Conservation (phyloP, 2,888 invertebrate species). For the Chrysopilus asiliformis region DNA sequence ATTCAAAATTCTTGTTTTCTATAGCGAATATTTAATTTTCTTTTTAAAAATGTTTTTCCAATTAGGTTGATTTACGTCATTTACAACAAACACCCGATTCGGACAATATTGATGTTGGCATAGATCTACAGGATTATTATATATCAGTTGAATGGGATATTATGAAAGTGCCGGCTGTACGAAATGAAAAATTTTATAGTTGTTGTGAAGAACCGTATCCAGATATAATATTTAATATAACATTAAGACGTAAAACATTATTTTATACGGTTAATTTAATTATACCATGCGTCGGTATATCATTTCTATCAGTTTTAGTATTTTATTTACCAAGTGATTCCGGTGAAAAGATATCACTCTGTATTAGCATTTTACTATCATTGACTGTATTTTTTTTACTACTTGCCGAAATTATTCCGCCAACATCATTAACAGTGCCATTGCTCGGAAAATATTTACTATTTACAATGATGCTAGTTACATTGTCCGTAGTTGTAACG, state of each 20-base stretch:
- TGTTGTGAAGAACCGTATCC: conserved; percentile 95
- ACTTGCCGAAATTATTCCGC: conserved; percentile 87
- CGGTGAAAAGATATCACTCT: conserved; percentile 94
- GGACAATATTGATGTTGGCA: conserved; percentile 77
- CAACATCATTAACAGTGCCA: conserved; percentile 84
- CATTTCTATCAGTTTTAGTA: conserved; percentile 90
- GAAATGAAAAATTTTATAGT: conserved; percentile 87
- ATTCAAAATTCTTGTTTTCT: too few relatives aligned
- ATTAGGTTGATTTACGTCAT: conserved; percentile 78
- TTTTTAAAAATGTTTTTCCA: not conserved
- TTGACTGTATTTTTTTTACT: conserved; percentile 89
- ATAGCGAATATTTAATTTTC: too few relatives aligned
- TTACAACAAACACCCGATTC: conserved; percentile 76
- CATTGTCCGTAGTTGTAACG: conserved; percentile 83
- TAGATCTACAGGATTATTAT: conserved; percentile 87
- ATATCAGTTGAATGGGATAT: conserved; percentile 98
- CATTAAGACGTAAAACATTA: conserved; percentile 83
- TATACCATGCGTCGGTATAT: conserved; percentile 94
- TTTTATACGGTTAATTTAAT: conserved; percentile 97
- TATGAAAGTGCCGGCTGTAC: conserved; percentile 78
- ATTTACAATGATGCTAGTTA: conserved; percentile 90
- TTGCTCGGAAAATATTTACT: conserved; percentile 82
- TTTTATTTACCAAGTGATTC: conserved; percentile 97
- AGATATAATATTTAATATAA: conserved; percentile 96
- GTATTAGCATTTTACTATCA: conserved; percentile 85